Conservation (phyloP, 1,140 invertebrate species). For the Venustaconcha ellipsiformis region DNA sequence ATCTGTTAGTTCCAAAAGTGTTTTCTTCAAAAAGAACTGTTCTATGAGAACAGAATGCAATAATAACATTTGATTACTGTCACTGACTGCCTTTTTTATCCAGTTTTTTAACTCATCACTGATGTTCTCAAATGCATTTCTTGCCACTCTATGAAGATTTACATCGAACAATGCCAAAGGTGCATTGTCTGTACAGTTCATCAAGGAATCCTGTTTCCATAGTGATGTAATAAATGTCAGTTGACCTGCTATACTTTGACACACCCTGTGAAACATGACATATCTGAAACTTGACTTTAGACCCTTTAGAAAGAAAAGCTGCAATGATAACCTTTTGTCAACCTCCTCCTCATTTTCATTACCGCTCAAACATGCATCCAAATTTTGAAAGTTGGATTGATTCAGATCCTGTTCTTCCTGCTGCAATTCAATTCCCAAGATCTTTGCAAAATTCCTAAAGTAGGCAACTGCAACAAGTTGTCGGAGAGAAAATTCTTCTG, state of each 20-base stretch:
- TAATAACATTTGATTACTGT: no score
- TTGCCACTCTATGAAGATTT: neutral
- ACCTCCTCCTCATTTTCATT: neutral
- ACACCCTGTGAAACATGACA: neutral
- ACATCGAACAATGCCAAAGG: neutral
- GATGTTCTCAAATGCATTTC: slow-evolving; percentile 2
- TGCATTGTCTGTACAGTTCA: slow-evolving; percentile 2
- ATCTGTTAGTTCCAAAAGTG: no score
- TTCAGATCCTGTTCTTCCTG: neutral
- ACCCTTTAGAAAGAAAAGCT: slow-evolving; percentile 9
- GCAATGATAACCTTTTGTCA: neutral
- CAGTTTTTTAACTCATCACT: neutral
- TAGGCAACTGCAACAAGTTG: slow-evolving; percentile 14
- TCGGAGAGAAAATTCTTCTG: neutral
- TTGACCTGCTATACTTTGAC: neutral
- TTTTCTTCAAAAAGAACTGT: no score
- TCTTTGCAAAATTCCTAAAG: neutral
- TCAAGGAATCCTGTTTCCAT: slow-evolving; percentile 1
- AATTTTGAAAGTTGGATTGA: neutral
- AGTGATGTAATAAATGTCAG: neutral
- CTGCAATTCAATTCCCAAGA: neutral
- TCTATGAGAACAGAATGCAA: no score
- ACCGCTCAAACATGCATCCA: neutral
- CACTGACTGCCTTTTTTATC: no score
- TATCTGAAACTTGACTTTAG: neutral